Base-by-base conservation (phyloP, 1,140 invertebrate genomes). In the Papilio helenus region DNA sequence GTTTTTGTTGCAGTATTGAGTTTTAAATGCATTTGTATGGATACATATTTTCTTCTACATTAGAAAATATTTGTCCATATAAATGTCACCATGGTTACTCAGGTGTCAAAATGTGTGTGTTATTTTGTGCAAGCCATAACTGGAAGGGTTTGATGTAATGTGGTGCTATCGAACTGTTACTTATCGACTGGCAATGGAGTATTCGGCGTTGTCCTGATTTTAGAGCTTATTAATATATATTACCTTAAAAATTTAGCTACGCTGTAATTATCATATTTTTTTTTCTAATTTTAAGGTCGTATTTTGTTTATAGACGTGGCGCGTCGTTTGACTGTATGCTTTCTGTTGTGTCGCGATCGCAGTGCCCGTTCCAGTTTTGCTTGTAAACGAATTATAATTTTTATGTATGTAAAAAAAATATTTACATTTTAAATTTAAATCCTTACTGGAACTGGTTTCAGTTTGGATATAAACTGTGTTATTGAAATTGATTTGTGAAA, bases 201-300 rank as follows among this genome's bases (percentile, higher is more conserved):
- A 90, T 92, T 91, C 90, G 84, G 87, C 92, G 91, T 92, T 91
- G 90, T 91, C 88, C 88, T 92, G 85, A 88, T 91, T 92, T 94
- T 94, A 94, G 93, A 94, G 93, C 93, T 94, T 94, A 94, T 90
- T 93, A 92, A 93, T 93, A 92, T 92, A 93, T 93, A 90, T 90
- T 90, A 86, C 84, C 84, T 90, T 68, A 68, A 91, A 39, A 86
- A 90, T 89, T 87, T 91, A 92, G 89, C 85, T 90, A 90, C 83
- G 90, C 90, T 93, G 90, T 93, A 94, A 94, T 92, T 93, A 92
- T 93, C 85, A 86, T 89, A n/a, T 84, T 90, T 89, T 88, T 88
- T 84, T 90, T 90, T 87, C 87, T 92, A 92, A 89, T 90, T 91
- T 90, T 92, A 94, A 90, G 89, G 88, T 86, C 84, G 84, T 88